phyloP scores from a whole-genome alignment of 2,888 invertebrate genomes.

The Melolontha melolontha region DNA sequence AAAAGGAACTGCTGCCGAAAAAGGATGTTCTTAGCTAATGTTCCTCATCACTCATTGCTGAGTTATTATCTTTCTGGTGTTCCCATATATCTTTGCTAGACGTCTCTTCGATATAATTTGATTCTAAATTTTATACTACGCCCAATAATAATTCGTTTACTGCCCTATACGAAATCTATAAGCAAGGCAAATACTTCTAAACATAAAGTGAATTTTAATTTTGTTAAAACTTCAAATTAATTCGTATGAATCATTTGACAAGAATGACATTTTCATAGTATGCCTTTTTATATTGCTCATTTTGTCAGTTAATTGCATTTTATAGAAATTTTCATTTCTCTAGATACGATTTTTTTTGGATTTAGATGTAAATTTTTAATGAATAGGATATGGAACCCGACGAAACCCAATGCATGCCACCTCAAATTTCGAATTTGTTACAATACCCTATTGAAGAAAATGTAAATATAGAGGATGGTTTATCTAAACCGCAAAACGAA shows the following conservation, averaged over 20 bases:
- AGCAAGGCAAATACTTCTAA: too few relatives aligned
- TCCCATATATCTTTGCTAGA: too few relatives aligned
- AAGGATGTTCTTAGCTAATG: too few relatives aligned
- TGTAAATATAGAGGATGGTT: conserved; percentile 48
- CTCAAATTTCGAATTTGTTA: conserved; percentile 37
- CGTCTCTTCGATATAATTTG: too few relatives aligned
- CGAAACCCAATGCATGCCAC: conserved; percentile 36
- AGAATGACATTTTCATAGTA: conserved; percentile 8
- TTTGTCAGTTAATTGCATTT: conserved; percentile 26
- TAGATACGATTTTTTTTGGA: conserved; percentile 9
- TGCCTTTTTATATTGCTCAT: conserved; percentile 6
- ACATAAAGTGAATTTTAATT: too few relatives aligned
- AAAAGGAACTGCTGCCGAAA: too few relatives aligned
- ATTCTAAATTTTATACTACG: too few relatives aligned
- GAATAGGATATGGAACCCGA: conserved; percentile 23
- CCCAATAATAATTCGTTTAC: too few relatives aligned
- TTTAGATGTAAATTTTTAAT: conserved; percentile 24
- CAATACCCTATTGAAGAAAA: conserved; percentile 33
- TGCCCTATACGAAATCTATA: too few relatives aligned
- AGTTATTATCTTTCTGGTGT: too few relatives aligned
- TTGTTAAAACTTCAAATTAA: too few relatives aligned
- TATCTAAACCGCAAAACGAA: conserved; percentile 48
- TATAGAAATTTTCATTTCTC: conserved; percentile 24
- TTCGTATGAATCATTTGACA: not conserved
- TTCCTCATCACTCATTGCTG: too few relatives aligned